These are phyloP conservation scores for Drosophila meridionalis DNA, from an alignment of 2,888 invertebrate species.

Conservation along the genomic window DNA sequence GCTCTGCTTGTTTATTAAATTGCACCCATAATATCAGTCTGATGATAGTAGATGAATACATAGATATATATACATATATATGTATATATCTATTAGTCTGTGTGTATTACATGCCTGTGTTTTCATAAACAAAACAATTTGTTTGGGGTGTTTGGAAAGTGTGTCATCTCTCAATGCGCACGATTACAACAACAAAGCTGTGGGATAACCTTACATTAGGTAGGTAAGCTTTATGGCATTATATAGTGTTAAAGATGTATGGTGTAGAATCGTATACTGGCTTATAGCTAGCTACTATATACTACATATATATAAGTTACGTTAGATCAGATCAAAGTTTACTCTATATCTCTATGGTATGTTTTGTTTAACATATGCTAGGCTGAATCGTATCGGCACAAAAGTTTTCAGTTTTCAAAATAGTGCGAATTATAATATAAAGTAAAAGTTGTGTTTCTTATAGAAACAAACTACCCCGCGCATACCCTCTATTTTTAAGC, in stretches of 20 bases:
- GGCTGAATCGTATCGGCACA: too few species aligned
- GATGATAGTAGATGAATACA: constrained; percentile 12
- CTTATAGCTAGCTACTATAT: background rate
- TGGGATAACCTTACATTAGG: constrained; percentile 10
- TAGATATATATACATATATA: background rate
- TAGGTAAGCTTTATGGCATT: too few species aligned
- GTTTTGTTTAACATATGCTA: too few species aligned
- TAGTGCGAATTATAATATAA: too few species aligned
- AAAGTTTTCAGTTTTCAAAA: too few species aligned
- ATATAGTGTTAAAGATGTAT: too few species aligned
- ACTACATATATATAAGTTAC: background rate
- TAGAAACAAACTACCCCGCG: background rate
- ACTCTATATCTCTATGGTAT: too few species aligned
- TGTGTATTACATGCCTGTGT: constrained; percentile 20
- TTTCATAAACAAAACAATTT: constrained; percentile 61
- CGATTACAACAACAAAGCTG: constrained; percentile 19
- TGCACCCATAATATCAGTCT: constrained; percentile 50
- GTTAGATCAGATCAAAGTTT: background rate
- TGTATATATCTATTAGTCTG: background rate
- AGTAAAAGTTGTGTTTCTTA: background rate
- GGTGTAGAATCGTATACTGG: too few species aligned
- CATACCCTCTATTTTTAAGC: background rate
- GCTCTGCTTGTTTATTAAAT: constrained; percentile 46
- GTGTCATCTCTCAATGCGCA: constrained; percentile 44
- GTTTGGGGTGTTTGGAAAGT: constrained; percentile 23